Base-by-base conservation (phyloP, 2,888 invertebrate genomes). In the Cosmia pyralina region DNA sequence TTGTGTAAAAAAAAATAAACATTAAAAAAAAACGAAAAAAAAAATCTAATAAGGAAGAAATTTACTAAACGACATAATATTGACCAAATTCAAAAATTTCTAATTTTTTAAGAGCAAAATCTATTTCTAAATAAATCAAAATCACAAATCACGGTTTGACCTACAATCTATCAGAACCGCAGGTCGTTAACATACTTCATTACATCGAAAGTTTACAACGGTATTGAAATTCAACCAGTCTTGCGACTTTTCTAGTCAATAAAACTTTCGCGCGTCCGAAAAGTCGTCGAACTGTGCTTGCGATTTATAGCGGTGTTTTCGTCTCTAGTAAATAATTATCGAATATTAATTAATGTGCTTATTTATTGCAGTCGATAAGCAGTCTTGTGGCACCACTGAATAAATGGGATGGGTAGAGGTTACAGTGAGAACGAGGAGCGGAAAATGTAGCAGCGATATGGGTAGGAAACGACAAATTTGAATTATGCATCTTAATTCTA, bases 311-410 rank as follows among this genome's bases (percentile, higher is more conserved):
- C 59, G 69, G 69, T 89, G 90, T 91, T 90, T 90, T 91, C 87
- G 88, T 88, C 67, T 80, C 81, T 80, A 80, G 76, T 75, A 83
- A 87, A 89, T 89, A 90, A 90, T 86, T 88, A 91, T 91, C 89
- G 87, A 92, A 90, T 89, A 88, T 85, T 90, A 90, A 91, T 92
- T 90, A 89, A 89, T 90, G 86, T 82, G 82, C 62, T 87, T 91
- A 90, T 92, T 92, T 92, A 91, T 90, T 88, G 83, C 85, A 10
- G 70, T 55, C 78, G 88, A 90, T 92, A 91, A 90, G 88, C 83
- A 87, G 84, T 87, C 86, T 84, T 88, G 83, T 84, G 81, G 85
- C 55, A 72, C 57, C 38, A 73, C 78, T 74, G 72, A 59, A 69
- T 73, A 78, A 75, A 76, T 70, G 57, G 19, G 46, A n/a, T 58